Evolutionary conservation across 2,888 invertebrate species (phyloP).

Genomic region (Acronicta leporina): DNA sequence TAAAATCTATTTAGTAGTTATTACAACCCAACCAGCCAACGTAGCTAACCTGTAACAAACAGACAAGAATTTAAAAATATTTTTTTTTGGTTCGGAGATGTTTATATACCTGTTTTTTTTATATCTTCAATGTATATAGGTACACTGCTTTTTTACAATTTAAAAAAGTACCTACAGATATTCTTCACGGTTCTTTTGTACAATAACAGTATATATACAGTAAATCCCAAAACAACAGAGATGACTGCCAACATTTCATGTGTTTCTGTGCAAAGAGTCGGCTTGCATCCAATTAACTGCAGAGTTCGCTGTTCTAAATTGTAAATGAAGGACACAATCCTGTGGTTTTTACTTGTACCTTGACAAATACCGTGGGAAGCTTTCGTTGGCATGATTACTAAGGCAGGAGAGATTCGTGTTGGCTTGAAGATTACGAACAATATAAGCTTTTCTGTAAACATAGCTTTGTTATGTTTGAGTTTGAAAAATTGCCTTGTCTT

Average conservation of each 20-base stretch:
- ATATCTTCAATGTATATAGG: too few species aligned
- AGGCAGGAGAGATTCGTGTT: conserved; percentile 31
- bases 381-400: conserved; percentile 40
- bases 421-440: conserved; percentile 20
- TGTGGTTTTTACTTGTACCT: conserved; percentile 63
- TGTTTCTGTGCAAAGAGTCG: conserved; percentile 26
- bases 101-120: too few species aligned
- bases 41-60: too few species aligned
- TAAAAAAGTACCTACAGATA: too few species aligned
- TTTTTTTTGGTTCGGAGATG: too few species aligned
- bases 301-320: conserved; percentile 63
- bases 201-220: too few species aligned
- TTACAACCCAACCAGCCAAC: too few species aligned
- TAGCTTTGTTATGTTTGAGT: conserved; percentile 19
- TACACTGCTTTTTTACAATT: too few species aligned
- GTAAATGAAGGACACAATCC: conserved; percentile 66
- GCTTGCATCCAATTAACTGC: conserved; percentile 65
- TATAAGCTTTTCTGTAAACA: conserved; percentile 36
- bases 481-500: conserved; percentile 21
- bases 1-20: too few species aligned
- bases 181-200: too few species aligned
- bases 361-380: conserved; percentile 62
- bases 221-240: background rate
- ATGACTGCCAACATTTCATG: conserved; percentile 20
- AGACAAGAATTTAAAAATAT: too few species aligned